Conservation (phyloP, 2,888 invertebrate species). For the Lottia gigantea region DNA sequence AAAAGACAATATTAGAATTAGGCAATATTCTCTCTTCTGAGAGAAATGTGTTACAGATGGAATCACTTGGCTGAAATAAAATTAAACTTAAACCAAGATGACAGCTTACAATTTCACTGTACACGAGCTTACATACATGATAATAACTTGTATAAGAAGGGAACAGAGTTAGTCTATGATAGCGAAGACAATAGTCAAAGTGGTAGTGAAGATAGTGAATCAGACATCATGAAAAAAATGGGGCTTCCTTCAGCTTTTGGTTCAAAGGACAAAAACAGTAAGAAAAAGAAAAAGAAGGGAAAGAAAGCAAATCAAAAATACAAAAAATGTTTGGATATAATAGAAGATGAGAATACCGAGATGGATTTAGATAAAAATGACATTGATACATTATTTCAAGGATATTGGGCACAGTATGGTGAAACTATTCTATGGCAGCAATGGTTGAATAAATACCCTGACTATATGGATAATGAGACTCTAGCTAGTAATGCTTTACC, state of each 20-base stretch:
- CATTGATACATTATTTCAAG: slow-evolving; percentile 47
- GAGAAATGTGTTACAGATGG: slow-evolving; percentile 58
- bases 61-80: slow-evolving; percentile 55
- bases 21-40: too few relatives aligned
- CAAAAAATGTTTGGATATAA: slow-evolving; percentile 28
- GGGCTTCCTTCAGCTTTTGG: slow-evolving; percentile 46
- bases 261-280: background rate
- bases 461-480: slow-evolving; percentile 47
- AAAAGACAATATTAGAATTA: too few relatives aligned
- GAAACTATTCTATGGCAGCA: slow-evolving; percentile 60
- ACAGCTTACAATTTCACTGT: slow-evolving; percentile 46
- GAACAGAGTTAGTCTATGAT: slow-evolving; percentile 16
- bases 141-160: slow-evolving; percentile 21
- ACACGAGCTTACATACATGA: slow-evolving; percentile 47
- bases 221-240: slow-evolving; percentile 43
- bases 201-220: background rate
- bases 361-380: slow-evolving; percentile 19
- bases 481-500: slow-evolving; percentile 36
- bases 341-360: slow-evolving; percentile 5
- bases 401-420: slow-evolving; percentile 60
- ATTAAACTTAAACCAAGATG: slow-evolving; percentile 27
- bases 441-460: slow-evolving; percentile 63
- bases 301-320: slow-evolving; percentile 34
- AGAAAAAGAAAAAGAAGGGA: slow-evolving; percentile 4
- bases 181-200: background rate